A percentile compares a stretch with the other conserved stretches of the same genome.
Conservation (phyloP, 1,140 invertebrate genomes). For the Globodera ellingtonae region DNA sequence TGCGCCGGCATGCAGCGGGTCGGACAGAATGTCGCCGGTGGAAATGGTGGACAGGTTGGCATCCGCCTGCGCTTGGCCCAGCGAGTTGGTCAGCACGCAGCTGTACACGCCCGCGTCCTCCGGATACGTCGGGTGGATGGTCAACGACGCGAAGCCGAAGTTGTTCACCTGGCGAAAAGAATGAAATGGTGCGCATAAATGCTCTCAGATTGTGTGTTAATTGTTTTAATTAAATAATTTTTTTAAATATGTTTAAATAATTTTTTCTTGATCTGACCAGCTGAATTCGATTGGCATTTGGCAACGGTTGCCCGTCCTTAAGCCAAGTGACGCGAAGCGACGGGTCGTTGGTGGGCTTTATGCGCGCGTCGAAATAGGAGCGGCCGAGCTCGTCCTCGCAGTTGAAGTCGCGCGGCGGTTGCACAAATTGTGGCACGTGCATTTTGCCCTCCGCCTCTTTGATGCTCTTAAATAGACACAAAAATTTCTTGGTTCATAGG, state of each 20-base stretch:
- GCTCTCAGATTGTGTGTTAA: neutral
- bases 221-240: conserved; percentile 3
- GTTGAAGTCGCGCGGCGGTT: conserved; percentile 52
- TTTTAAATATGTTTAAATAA: neutral
- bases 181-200: neutral
- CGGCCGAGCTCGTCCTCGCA: conserved; percentile 62
- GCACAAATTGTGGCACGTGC: conserved; percentile 42
- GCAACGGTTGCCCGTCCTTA: conserved; percentile 77
- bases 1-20: conserved; percentile 57
- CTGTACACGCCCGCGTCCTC: conserved; percentile 89
- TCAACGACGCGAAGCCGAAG: conserved; percentile 88
- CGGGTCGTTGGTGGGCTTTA: conserved; percentile 66
- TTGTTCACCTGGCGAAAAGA: conserved; percentile 72
- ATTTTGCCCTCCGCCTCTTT: conserved; percentile 30
- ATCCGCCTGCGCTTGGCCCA: conserved; percentile 74
- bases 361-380: conserved; percentile 74
- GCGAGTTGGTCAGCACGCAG: conserved; percentile 81
- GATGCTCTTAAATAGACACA: neutral
- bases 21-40: conserved; percentile 44
- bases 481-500: too few species aligned
- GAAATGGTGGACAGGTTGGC: conserved; percentile 52
- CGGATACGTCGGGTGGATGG: conserved; percentile 85
- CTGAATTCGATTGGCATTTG: conserved; percentile 73
- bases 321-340: conserved; percentile 74
- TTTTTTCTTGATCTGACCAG: neutral